Evolutionary conservation across 92 coral and sea anemone genomes (phyloP).

Genomic region (Siderastrea siderea): DNA sequence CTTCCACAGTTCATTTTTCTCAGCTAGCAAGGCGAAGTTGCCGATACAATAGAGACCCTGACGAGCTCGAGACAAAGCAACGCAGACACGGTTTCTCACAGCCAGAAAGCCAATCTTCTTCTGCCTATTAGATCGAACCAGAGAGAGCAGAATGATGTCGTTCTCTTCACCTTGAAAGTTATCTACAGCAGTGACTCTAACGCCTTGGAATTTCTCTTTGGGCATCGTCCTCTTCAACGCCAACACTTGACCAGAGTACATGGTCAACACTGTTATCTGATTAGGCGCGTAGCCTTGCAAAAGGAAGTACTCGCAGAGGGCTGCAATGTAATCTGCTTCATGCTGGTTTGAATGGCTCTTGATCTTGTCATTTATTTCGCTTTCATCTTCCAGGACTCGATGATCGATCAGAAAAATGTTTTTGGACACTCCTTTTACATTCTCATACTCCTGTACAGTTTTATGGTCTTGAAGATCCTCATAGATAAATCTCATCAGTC

Average conservation of each 20-base stretch:
- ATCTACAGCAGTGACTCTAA: constrained; percentile 93
- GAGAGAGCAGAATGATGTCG: constrained; percentile 84
- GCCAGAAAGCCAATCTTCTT: constrained; percentile 86
- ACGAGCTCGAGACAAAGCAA: constrained; percentile 90
- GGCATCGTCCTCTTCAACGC: constrained; percentile 80
- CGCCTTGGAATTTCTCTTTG: constrained; percentile 74
- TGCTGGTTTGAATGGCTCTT: constrained; percentile 87
- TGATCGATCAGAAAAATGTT: constrained; percentile 87
- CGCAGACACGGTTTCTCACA: constrained; percentile 83
- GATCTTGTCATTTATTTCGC: constrained; percentile 73
- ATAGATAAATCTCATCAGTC: constrained; percentile 82
- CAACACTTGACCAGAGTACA: constrained; percentile 92
- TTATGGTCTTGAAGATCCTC: constrained; percentile 76
- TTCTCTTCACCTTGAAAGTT: constrained; percentile 98
- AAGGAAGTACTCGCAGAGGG: constrained; percentile 85
- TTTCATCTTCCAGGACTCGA: constrained; percentile 70
- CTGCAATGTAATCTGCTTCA: constrained; percentile 89
- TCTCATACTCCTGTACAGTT: constrained; percentile 63
- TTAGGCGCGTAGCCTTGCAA: constrained; percentile 83
- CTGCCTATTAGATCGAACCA: constrained; percentile 79
- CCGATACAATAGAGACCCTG: constrained; percentile 89
- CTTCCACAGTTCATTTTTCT: constrained; percentile 77
- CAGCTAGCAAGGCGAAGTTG: constrained; percentile 73
- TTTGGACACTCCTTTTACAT: constrained; percentile 71
- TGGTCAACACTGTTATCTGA: constrained; percentile 87